These are phyloP conservation scores for Cebidichthys violaceus DNA, from an alignment of 2,113 vertebrate genomes.

Conservation along the genomic window DNA sequence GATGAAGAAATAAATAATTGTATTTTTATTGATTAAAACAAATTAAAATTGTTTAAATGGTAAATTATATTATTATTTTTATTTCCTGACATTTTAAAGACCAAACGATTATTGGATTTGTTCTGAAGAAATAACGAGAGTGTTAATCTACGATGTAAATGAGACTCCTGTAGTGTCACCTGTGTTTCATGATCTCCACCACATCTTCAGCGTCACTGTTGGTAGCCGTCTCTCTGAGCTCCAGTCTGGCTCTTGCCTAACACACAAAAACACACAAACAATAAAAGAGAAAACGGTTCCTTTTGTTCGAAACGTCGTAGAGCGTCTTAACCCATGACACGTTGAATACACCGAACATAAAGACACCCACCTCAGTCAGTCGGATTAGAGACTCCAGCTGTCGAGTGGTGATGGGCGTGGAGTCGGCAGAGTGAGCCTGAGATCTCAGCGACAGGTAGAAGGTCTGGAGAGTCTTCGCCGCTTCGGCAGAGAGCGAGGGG, in stretches of 20 bases:
- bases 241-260: conserved; percentile 95
- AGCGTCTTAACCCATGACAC: neutral
- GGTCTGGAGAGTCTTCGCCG: conserved; percentile 90
- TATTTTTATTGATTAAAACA: too few species aligned
- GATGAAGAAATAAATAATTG: too few species aligned
- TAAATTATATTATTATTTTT: too few species aligned
- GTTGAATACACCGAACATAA: neutral
- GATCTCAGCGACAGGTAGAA: conserved; percentile 95
- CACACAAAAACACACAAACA: conserved; percentile 43
- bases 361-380: conserved; percentile 88
- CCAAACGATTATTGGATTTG: too few species aligned
- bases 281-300: neutral
- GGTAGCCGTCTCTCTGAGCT: conserved; percentile 92
- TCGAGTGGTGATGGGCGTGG: conserved; percentile 96
- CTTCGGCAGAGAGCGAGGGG: conserved; percentile 88
- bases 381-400: conserved; percentile 96
- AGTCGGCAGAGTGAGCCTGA: conserved; percentile 89
- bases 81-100: neutral
- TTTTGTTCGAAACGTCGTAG: neutral
- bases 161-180: conserved; percentile 79
- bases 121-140: too few species aligned
- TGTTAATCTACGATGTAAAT: neutral
- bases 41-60: too few species aligned
- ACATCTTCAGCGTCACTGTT: conserved; percentile 96
- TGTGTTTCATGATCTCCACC: conserved; percentile 98